phyloP scores from a whole-genome alignment of 2,797 vertebrate species.

The Myoxocephalus aenaeus region DNA sequence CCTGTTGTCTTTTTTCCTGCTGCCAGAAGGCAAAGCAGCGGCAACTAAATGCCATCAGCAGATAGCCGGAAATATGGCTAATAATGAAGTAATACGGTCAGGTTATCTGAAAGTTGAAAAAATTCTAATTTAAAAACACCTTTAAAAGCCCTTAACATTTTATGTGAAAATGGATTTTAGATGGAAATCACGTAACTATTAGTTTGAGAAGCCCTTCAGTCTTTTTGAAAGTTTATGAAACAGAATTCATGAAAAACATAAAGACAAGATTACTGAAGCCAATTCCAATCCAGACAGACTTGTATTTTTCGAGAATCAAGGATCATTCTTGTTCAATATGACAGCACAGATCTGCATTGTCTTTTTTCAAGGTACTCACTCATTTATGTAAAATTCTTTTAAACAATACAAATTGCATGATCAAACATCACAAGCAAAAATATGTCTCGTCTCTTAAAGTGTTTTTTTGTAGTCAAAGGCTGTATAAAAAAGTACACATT shows the following conservation, averaged over 20 bases:
- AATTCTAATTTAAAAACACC: not conserved
- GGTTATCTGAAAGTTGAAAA: not conserved
- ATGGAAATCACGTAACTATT: not conserved
- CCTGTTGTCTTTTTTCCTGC: too few relatives aligned
- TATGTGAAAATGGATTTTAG: not conserved
- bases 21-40: constrained; percentile 23
- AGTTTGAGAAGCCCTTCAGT: not conserved
- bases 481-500: not conserved
- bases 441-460: not conserved
- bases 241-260: not conserved
- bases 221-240: too few relatives aligned
- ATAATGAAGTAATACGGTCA: not conserved
- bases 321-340: not conserved
- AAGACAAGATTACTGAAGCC: not conserved
- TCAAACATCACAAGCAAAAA: not conserved
- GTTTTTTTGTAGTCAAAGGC: not conserved
- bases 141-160: not conserved
- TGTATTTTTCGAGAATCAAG: not conserved
- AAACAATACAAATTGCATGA: not conserved
- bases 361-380: not conserved
- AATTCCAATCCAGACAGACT: not conserved
- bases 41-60: constrained; percentile 5
- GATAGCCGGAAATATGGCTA: not conserved
- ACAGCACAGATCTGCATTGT: not conserved
- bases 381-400: not conserved